Evolutionary conservation across 2,888 invertebrate species (phyloP).

Genomic region (Diaperis boleti): DNA sequence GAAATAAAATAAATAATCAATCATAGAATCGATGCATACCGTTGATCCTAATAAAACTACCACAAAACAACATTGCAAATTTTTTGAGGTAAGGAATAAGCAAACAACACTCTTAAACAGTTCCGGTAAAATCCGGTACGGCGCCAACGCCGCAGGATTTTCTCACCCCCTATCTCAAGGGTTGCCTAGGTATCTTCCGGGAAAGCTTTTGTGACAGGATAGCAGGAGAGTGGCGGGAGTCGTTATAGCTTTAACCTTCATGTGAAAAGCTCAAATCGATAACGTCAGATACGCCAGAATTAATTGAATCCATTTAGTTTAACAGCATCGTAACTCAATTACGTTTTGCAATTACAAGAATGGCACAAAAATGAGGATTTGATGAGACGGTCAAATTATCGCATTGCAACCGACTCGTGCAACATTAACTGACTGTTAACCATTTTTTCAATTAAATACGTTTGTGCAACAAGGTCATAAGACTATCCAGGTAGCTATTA

Average conservation of each 20-base stretch:
- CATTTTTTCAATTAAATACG: background rate
- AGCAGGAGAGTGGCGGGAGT: conserved; percentile 21
- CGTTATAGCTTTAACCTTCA: conserved; percentile 25
- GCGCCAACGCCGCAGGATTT: background rate
- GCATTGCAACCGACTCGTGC: background rate
- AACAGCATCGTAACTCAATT: background rate
- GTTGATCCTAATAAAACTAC: too few species aligned
- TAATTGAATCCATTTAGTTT: conserved; percentile 26
- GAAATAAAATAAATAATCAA: too few species aligned
- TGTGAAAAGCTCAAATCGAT: conserved; percentile 16
- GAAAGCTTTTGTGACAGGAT: conserved; percentile 41
- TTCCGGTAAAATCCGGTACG: background rate
- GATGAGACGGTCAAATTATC: background rate
- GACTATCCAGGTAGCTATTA: conserved; percentile 32
- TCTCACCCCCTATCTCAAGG: conserved; percentile 35
- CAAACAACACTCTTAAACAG: background rate
- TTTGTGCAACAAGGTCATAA: background rate
- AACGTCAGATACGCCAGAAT: conserved; percentile 14
- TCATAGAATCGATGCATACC: too few species aligned
- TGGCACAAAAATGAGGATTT: background rate
- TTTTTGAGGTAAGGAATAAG: too few species aligned
- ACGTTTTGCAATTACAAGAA: background rate
- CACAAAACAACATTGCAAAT: too few species aligned
- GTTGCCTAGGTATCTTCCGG: conserved; percentile 45
- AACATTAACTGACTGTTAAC: background rate